Evolutionary conservation across 2,888 invertebrate species (phyloP).

Genomic region (Calameuta filiformis): DNA sequence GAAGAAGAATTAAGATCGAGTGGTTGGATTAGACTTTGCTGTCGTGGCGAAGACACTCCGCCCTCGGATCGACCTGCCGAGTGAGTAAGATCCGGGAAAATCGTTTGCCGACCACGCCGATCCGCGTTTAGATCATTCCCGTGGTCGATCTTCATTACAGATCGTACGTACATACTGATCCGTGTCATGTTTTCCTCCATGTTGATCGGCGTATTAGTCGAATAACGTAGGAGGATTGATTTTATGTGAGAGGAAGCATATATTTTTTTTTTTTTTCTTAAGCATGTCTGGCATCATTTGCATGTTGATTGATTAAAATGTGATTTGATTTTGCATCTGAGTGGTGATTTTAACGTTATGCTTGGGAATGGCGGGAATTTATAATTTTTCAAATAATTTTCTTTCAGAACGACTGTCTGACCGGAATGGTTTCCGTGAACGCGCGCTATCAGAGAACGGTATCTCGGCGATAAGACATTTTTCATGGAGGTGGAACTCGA

Average conservation of each 20-base stretch:
- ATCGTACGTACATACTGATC: slow-evolving; percentile 21
- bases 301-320: not conserved
- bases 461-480: not conserved
- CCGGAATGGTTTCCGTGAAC: slow-evolving; percentile 37
- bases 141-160: slow-evolving; percentile 27
- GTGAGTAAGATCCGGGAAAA: slow-evolving; percentile 43
- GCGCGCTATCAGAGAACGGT: not conserved
- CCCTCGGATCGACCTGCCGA: slow-evolving; percentile 51
- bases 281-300: not conserved
- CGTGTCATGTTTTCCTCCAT: not conserved
- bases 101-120: slow-evolving; percentile 18
- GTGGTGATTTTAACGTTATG: not conserved
- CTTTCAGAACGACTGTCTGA: slow-evolving; percentile 44
- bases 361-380: not conserved
- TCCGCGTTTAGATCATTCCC: slow-evolving; percentile 33
- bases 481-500: not conserved
- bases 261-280: not conserved
- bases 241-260: not conserved
- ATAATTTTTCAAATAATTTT: not conserved
- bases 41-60: slow-evolving; percentile 40
- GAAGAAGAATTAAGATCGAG: slow-evolving; percentile 43
- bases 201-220: not conserved
- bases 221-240: not conserved
- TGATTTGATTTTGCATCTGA: not conserved
- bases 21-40: slow-evolving; percentile 53